These are phyloP conservation scores for Sipunculus nudus DNA, from an alignment of 2,888 invertebrate species.

Conservation along the genomic window DNA sequence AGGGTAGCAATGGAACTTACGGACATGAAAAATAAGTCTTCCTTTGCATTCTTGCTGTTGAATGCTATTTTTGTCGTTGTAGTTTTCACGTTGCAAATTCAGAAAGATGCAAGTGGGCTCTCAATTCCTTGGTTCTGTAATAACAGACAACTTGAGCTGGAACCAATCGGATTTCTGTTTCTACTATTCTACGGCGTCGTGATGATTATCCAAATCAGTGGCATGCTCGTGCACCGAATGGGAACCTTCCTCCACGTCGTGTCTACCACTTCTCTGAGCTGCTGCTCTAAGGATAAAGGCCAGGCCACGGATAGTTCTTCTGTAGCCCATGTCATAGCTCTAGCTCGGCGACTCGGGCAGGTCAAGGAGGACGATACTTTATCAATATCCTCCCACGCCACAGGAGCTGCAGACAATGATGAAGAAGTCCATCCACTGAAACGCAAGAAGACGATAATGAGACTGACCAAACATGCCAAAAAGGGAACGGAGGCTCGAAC, in stretches of 20 bases:
- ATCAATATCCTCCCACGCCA: background rate
- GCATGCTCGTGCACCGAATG: slow-evolving; percentile 61
- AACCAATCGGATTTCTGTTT: slow-evolving; percentile 42
- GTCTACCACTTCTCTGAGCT: slow-evolving; percentile 72
- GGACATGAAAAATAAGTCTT: slow-evolving; percentile 88
- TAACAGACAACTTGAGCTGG: slow-evolving; percentile 15
- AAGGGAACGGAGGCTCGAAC: background rate
- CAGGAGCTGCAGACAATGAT: background rate
- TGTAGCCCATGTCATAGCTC: slow-evolving; percentile 6
- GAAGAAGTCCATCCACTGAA: no score
- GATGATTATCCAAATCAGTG: slow-evolving; percentile 54
- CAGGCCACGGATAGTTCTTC: background rate
- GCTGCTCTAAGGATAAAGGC: background rate
- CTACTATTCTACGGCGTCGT: slow-evolving; percentile 53
- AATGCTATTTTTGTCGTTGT: slow-evolving; percentile 98
- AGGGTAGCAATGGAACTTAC: slow-evolving; percentile 71
- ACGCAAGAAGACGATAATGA: no score
- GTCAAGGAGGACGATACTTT: background rate
- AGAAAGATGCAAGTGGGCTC: slow-evolving; percentile 29
- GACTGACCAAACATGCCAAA: no score
- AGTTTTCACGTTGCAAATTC: slow-evolving; percentile 53
- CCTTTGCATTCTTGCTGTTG: slow-evolving; percentile 85
- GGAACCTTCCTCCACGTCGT: slow-evolving; percentile 59
- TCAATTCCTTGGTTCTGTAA: slow-evolving; percentile 12
- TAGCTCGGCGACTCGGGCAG: slow-evolving; percentile 6